phyloP scores from a whole-genome alignment of 1,140 invertebrate genomes.

The Dermatophagoides farinae region DNA sequence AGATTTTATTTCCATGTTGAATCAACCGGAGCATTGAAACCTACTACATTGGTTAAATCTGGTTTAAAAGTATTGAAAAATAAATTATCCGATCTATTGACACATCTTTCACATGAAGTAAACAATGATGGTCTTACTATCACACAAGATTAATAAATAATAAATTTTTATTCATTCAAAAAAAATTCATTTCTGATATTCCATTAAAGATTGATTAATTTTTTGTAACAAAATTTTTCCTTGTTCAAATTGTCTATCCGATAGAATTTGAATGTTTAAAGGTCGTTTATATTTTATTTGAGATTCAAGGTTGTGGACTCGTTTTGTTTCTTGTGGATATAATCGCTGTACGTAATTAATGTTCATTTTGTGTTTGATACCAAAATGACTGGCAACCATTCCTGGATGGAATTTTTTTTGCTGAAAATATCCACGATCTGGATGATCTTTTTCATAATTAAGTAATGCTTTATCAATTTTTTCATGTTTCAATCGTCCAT shows the following conservation, averaged over 20 bases:
- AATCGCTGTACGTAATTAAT: not conserved
- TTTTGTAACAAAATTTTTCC: not conserved
- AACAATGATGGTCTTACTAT: constrained; percentile 10
- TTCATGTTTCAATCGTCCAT: not conserved
- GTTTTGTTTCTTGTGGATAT: not conserved
- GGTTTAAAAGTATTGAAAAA: constrained; percentile 80
- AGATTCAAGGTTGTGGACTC: not conserved
- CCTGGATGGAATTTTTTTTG: not conserved
- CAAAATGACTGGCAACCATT: not conserved
- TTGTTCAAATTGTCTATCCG: not conserved
- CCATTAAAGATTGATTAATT: constrained; percentile 2
- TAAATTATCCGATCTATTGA: constrained; percentile 85
- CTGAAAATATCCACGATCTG: not conserved
- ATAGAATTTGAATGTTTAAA: not conserved
- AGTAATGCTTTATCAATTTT: constrained; percentile 1
- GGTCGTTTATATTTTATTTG: no score
- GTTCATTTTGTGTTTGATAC: not conserved
- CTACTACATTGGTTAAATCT: constrained; percentile 91
- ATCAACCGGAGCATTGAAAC: constrained; percentile 72
- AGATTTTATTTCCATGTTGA: constrained; percentile 97
- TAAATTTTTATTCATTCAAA: not conserved
- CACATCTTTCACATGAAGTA: constrained; percentile 37
- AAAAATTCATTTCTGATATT: not conserved
- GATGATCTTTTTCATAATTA: not conserved
- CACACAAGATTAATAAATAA: not conserved